phyloP scores from a whole-genome alignment of 2,888 invertebrate species.

The Oscheius onirici region DNA sequence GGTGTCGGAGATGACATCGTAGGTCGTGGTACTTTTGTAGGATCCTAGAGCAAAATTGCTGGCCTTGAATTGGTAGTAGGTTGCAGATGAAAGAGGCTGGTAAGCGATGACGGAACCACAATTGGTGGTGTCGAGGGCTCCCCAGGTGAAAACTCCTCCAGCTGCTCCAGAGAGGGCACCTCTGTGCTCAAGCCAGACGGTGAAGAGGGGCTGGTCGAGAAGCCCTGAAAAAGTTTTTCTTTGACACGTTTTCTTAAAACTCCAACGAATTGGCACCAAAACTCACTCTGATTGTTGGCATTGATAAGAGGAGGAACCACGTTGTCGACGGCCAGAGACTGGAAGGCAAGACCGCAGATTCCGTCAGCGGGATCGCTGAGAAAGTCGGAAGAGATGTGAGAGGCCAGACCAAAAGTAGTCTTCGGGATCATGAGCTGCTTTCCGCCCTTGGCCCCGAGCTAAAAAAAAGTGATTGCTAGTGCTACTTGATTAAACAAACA shows the following conservation, averaged over 20 bases:
- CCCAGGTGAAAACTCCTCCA: constrained; percentile 61
- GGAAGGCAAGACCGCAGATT: constrained; percentile 69
- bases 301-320: constrained; percentile 91
- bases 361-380: constrained; percentile 52
- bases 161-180: constrained; percentile 43
- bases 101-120: constrained; percentile 53
- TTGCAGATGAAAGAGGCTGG: constrained; percentile 51
- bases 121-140: constrained; percentile 68
- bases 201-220: constrained; percentile 58
- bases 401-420: constrained; percentile 59
- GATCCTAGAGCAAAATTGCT: constrained; percentile 35
- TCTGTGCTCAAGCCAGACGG: constrained; percentile 58
- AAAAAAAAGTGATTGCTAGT: constrained; percentile 72
- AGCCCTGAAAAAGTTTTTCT: too few relatives aligned
- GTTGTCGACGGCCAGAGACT: constrained; percentile 87
- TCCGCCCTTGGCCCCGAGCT: constrained; percentile 48
- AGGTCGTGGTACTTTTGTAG: constrained; percentile 30
- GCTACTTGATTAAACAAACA: constrained; percentile 74
- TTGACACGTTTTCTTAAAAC: too few relatives aligned
- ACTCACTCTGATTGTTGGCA: constrained; percentile 81
- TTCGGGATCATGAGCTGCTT: constrained; percentile 51
- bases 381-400: constrained; percentile 49
- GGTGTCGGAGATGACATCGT: constrained; percentile 57
- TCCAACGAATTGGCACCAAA: too few relatives aligned
- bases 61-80: constrained; percentile 51